phyloP scores from a whole-genome alignment of 2,113 vertebrate genomes.

The Oreocharis arfaki region DNA sequence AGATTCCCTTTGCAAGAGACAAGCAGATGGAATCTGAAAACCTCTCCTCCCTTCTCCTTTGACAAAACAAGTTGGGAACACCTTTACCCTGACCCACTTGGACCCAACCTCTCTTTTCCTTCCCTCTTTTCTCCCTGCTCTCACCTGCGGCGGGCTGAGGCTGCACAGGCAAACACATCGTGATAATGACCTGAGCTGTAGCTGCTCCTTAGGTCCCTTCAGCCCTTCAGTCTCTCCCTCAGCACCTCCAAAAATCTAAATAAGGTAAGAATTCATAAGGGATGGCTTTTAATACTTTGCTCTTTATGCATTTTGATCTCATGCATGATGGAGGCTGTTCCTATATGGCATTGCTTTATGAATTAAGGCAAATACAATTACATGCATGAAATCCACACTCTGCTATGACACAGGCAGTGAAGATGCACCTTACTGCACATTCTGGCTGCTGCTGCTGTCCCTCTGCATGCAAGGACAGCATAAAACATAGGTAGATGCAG shows the following conservation, averaged over 20 bases:
- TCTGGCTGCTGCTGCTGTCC: neutral
- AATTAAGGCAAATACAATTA: neutral
- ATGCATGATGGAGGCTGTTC: neutral
- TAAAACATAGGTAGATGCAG: neutral
- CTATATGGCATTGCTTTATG: rapidly evolving
- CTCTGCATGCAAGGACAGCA: neutral
- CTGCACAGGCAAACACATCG: neutral
- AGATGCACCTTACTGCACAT: neutral
- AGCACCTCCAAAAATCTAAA: neutral
- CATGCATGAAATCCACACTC: neutral
- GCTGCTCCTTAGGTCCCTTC: neutral
- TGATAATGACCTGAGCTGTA: neutral
- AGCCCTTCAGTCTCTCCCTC: neutral
- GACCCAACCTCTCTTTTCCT: neutral
- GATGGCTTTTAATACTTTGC: neutral
- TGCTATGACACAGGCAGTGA: neutral
- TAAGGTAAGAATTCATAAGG: neutral
- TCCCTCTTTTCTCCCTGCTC: neutral
- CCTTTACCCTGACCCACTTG: neutral
- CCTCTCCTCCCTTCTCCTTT: neutral
- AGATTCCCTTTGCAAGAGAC: neutral
- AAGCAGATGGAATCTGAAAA: neutral
- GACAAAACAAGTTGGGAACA: neutral
- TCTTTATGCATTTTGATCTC: neutral
- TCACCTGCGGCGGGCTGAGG: neutral